phyloP scores from a whole-genome alignment of 2,888 invertebrate genomes.

The Ligdia adustata region DNA sequence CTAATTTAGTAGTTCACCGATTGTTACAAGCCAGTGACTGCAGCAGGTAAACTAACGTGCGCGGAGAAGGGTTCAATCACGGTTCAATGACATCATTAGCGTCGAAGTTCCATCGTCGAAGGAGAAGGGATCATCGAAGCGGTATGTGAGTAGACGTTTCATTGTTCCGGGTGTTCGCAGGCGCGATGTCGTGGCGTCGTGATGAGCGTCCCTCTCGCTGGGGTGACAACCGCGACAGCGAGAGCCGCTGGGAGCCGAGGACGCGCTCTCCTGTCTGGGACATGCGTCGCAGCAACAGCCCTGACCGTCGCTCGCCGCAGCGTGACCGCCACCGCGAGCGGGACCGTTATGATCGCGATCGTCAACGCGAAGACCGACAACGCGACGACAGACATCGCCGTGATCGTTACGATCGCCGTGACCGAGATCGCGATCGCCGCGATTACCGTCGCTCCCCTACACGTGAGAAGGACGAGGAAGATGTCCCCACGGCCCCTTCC shows the following conservation, averaged over 20 bases:
- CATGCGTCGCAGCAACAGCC: slow-evolving; percentile 57
- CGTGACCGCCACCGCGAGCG: slow-evolving; percentile 29
- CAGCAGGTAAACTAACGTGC: slow-evolving; percentile 38
- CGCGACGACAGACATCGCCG: too few relatives aligned
- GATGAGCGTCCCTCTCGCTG: slow-evolving; percentile 68
- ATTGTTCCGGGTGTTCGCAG: slow-evolving; percentile 73
- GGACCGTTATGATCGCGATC: slow-evolving; percentile 41
- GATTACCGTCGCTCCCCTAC: slow-evolving; percentile 23
- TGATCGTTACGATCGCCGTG: slow-evolving; percentile 42
- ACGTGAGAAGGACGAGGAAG: slow-evolving; percentile 50
- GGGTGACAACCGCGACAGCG: slow-evolving; percentile 50
- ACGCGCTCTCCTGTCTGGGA: slow-evolving; percentile 67
- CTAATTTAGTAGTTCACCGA: slow-evolving; percentile 6
- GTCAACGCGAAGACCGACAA: slow-evolving; percentile 37
- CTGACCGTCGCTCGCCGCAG: slow-evolving; percentile 50
- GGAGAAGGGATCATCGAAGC: slow-evolving; percentile 40
- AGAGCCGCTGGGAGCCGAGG: slow-evolving; percentile 25
- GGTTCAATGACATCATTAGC: slow-evolving; percentile 20
- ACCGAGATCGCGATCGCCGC: slow-evolving; percentile 42
- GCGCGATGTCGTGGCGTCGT: slow-evolving; percentile 76
- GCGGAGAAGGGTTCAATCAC: slow-evolving; percentile 30
- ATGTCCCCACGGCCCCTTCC: slow-evolving; percentile 63
- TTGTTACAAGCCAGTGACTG: slow-evolving; percentile 23
- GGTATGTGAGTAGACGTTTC: slow-evolving; percentile 63
- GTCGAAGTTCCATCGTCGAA: slow-evolving; percentile 28